Conservation (phyloP, 1,140 invertebrate species). For the Colletes latitarsis region DNA sequence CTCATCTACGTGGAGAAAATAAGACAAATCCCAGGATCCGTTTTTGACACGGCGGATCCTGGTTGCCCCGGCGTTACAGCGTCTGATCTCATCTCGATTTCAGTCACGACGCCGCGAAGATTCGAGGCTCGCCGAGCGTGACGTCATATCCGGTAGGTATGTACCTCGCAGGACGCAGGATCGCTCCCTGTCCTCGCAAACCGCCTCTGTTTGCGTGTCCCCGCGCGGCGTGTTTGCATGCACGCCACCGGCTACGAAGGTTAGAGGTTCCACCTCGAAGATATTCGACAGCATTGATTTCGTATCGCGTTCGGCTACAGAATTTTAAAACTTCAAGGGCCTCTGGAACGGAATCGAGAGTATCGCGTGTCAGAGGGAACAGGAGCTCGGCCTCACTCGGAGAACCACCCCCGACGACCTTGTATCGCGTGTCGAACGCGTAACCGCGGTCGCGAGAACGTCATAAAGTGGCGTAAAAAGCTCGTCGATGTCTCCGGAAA, state of each 20-base stretch:
- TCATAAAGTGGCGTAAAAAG: neutral
- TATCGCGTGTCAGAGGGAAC: constrained; percentile 68
- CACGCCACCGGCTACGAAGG: constrained; percentile 10
- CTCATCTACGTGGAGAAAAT: neutral
- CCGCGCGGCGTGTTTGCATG: constrained; percentile 33
- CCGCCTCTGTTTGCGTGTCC: constrained; percentile 51
- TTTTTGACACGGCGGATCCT: constrained; percentile 4
- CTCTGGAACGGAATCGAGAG: constrained; percentile 46
- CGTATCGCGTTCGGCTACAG: constrained; percentile 65
- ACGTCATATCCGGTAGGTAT: constrained; percentile 60
- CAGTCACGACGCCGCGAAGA: constrained; percentile 60
- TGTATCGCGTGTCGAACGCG: constrained; percentile 21
- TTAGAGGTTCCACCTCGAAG: constrained; percentile 16
- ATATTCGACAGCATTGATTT: constrained; percentile 69
- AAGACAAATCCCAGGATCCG: constrained; percentile 16
- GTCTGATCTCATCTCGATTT: constrained; percentile 62
- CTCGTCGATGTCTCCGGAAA: too few species aligned
- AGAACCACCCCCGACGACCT: neutral
- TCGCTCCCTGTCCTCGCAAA: neutral
- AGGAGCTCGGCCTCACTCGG: constrained; percentile 24
- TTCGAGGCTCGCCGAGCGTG: constrained; percentile 54
- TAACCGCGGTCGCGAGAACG: neutral
- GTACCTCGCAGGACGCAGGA: constrained; percentile 1
- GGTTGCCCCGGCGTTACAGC: constrained; percentile 7
- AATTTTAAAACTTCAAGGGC: constrained; percentile 70